These are phyloP conservation scores for Athalia rosae DNA, from an alignment of 2,888 invertebrate species.

Conservation along the genomic window DNA sequence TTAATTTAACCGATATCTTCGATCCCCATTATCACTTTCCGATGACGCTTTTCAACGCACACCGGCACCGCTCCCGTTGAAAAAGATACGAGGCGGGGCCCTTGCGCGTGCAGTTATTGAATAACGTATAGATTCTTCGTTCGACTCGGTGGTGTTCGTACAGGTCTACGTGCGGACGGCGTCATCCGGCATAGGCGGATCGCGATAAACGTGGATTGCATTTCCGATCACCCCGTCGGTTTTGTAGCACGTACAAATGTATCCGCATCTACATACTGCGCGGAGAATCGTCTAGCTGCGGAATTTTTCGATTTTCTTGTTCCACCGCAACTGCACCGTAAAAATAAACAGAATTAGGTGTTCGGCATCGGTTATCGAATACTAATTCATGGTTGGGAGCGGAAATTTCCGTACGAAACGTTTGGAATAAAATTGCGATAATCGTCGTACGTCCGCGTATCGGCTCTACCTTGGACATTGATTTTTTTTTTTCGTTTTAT, in stretches of 20 bases:
- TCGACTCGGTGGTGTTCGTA: neutral
- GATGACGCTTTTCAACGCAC: no score
- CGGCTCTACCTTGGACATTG: no score
- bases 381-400: no score
- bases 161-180: neutral
- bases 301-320: neutral
- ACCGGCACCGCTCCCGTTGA: no score
- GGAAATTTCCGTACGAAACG: neutral
- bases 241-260: neutral
- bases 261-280: no score
- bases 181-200: slow-evolving; percentile 3
- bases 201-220: slow-evolving; percentile 33
- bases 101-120: neutral
- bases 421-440: neutral
- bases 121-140: slow-evolving; percentile 29
- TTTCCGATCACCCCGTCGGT: neutral
- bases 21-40: no score
- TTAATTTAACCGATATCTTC: neutral
- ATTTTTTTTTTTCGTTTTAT: neutral
- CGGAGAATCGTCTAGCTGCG: neutral
- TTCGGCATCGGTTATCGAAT: no score
- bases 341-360: slow-evolving; percentile 14
- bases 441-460: neutral
- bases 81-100: no score
- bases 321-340: neutral